Percentiles rank a stretch among this genome's conserved stretches.
Conservation (phyloP, 2,113 vertebrate genomes). For the Chaetura pelagica region DNA sequence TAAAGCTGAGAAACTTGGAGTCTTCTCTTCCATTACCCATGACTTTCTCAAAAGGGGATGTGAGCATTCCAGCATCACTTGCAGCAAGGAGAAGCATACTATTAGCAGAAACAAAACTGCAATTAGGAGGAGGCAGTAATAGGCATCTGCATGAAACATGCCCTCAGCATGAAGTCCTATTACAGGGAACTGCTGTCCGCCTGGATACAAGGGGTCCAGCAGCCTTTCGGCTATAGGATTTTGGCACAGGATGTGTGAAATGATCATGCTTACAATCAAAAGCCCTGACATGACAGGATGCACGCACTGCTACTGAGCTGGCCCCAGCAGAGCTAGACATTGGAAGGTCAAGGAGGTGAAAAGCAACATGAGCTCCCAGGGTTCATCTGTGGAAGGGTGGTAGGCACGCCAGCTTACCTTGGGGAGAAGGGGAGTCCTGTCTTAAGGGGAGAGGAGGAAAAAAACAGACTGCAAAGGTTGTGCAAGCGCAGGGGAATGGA, state of each 20-base stretch:
- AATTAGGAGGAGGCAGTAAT: not conserved
- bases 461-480: not conserved
- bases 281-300: rapidly evolving
- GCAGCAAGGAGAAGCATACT: not conserved
- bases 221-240: not conserved
- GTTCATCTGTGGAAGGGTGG: not conserved
- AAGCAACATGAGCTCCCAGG: not conserved
- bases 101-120: slow-evolving; percentile 56
- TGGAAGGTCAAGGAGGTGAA: not conserved
- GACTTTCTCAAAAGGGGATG: not conserved
- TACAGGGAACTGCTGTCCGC: slow-evolving; percentile 12
- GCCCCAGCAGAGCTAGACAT: not conserved
- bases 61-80: not conserved
- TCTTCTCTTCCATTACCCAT: not conserved
- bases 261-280: not conserved
- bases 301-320: rapidly evolving
- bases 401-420: not conserved
- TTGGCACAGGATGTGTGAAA: slow-evolving; percentile 1
- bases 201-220: not conserved
- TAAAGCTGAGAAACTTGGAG: not conserved
- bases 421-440: not conserved
- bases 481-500: not conserved
- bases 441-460: not conserved
- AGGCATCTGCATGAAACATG: slow-evolving; percentile 27
- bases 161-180: slow-evolving; percentile 2